Percentiles rank a stretch among this genome's conserved stretches.
These are phyloP conservation scores for Reinhardtius hippoglossoides DNA, from an alignment of 2,113 vertebrate species.

Conservation along the genomic window DNA sequence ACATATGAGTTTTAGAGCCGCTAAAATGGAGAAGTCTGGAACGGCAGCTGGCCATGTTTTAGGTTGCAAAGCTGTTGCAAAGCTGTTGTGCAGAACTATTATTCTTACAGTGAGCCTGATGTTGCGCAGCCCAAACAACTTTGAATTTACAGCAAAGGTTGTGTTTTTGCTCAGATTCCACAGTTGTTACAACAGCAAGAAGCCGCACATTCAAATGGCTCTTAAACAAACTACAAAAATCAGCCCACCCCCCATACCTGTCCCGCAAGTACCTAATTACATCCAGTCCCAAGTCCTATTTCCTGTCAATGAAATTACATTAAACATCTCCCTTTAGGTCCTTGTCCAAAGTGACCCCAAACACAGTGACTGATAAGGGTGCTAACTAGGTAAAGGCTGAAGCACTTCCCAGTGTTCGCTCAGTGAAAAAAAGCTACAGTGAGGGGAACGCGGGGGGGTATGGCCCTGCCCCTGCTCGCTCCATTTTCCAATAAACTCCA, in stretches of 20 bases:
- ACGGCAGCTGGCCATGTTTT: too few species aligned
- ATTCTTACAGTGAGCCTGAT: too few species aligned
- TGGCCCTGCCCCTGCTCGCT: conserved; percentile 62
- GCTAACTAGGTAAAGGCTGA: conserved; percentile 82
- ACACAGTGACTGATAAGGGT: conserved; percentile 80
- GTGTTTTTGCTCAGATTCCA: conserved; percentile 32
- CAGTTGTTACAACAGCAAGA: conserved; percentile 23
- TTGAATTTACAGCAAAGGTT: conserved; percentile 12
- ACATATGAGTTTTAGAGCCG: too few species aligned
- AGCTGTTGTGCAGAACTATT: too few species aligned
- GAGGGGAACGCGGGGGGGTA: conserved; percentile 44
- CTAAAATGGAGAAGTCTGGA: too few species aligned
- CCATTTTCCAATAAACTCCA: conserved; percentile 87
- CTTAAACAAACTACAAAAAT: conserved; percentile 66
- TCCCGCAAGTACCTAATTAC: conserved; percentile 72
- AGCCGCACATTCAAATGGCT: conserved; percentile 58
- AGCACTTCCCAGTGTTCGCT: conserved; percentile 72
- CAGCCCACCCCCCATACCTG: conserved; percentile 70
- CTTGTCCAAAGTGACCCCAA: conserved; percentile 81
- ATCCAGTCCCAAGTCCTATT: conserved; percentile 74
- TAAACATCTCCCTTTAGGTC: conserved; percentile 79
- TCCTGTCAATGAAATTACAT: conserved; percentile 83
- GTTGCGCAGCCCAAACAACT: conserved; percentile 18
- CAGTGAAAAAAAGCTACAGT: conserved; percentile 57
- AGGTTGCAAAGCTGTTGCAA: too few species aligned